Conservation (phyloP, 2,888 invertebrate genomes). For the Yponomeuta sedellus region DNA sequence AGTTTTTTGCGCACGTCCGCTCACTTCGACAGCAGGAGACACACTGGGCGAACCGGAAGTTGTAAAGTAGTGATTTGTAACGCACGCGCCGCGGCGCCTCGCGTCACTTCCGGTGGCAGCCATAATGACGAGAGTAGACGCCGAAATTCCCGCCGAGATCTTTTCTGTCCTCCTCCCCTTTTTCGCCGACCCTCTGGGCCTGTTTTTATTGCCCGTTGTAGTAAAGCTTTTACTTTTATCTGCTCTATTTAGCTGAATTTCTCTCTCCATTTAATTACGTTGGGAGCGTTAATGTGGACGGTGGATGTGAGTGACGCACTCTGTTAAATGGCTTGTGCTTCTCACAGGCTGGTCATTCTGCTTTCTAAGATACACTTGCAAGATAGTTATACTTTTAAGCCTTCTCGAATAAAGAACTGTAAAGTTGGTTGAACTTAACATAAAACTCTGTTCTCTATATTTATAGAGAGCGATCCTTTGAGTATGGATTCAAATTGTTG, state of each 20-base stretch:
- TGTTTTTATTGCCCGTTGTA: conserved; percentile 38
- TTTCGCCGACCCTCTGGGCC: conserved; percentile 30
- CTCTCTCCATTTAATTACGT: conserved; percentile 65
- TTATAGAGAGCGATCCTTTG: too few relatives aligned
- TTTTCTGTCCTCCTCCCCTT: conserved; percentile 25
- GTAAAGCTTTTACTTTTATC: conserved; percentile 57
- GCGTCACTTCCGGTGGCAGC: conserved; percentile 61
- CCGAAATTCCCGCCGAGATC: conserved; percentile 33
- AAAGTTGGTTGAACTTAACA: background rate
- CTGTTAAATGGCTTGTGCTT: conserved; percentile 47
- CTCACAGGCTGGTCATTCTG: conserved; percentile 20
- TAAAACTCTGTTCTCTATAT: too few relatives aligned
- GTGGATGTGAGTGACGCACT: conserved; percentile 42
- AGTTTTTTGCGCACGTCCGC: conserved; percentile 50
- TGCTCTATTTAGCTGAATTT: conserved; percentile 66
- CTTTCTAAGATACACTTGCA: background rate
- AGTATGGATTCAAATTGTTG: too few relatives aligned
- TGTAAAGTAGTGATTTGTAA: conserved; percentile 78
- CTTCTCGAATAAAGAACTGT: too few relatives aligned
- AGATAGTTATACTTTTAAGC: background rate
- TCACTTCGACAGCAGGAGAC: conserved; percentile 39
- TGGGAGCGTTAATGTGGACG: conserved; percentile 51
- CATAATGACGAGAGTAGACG: conserved; percentile 58
- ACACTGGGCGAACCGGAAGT: conserved; percentile 66
- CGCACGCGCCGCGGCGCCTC: conserved; percentile 74